Percentiles rank a stretch among this genome's conserved stretches.
Evolutionary conservation across 2,888 invertebrate species (phyloP).

Genomic region (Chorisops tibialis): DNA sequence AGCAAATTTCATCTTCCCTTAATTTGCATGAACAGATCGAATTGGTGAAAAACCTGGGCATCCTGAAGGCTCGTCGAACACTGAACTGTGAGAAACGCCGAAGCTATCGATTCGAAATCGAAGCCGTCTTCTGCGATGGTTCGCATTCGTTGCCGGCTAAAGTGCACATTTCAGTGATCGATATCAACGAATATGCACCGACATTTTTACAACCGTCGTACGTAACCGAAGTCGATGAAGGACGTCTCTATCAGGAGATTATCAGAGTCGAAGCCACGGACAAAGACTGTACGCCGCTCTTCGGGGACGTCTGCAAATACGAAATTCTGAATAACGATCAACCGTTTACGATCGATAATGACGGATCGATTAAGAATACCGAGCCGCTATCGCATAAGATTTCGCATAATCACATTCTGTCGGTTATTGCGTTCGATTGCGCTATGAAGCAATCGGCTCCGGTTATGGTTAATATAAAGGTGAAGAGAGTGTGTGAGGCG

Average conservation of each 20-base stretch:
- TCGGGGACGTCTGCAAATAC: slow-evolving; percentile 95
- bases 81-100: slow-evolving; percentile 92
- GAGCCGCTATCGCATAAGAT: slow-evolving; percentile 89
- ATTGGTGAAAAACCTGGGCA: slow-evolving; percentile 74
- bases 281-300: slow-evolving; percentile 89
- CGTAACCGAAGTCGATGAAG: slow-evolving; percentile 83
- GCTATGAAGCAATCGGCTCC: slow-evolving; percentile 92
- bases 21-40: slow-evolving; percentile 55
- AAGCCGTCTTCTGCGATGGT: slow-evolving; percentile 87
- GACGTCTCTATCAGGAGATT: slow-evolving; percentile 83
- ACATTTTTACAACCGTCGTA: slow-evolving; percentile 88
- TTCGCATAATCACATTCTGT: slow-evolving; percentile 93
- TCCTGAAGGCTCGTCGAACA: slow-evolving; percentile 72
- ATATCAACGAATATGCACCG: slow-evolving; percentile 94
- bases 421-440: slow-evolving; percentile 96
- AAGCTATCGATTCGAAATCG: slow-evolving; percentile 94
- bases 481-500: slow-evolving; percentile 74
- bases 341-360: slow-evolving; percentile 87
- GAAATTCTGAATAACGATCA: slow-evolving; percentile 89
- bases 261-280: slow-evolving; percentile 89
- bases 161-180: slow-evolving; percentile 90
- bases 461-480: slow-evolving; percentile 94
- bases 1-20: too few relatives aligned
- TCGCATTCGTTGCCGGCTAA: slow-evolving; percentile 84
- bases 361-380: slow-evolving; percentile 92